Base-by-base conservation (phyloP, 2,113 vertebrate genomes). In the Falcunculus frontatus region DNA sequence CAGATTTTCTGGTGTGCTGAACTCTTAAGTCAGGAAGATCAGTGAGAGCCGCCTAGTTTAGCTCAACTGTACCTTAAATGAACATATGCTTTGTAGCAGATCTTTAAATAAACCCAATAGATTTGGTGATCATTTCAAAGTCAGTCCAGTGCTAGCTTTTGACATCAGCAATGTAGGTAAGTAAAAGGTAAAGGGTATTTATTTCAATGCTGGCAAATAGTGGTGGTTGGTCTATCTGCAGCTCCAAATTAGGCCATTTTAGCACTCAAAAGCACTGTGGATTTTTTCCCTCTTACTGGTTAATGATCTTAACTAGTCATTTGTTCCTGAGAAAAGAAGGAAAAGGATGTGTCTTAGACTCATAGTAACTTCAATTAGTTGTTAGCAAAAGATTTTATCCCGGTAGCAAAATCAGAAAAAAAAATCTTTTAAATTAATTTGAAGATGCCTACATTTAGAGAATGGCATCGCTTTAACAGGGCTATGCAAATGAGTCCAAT, bases 401-500 rank as follows among this genome's bases (percentile, higher is more conserved):
- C 96, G 79, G 88, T 97, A 97, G 96, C 97, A 98, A 98, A 98
- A 97, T 95, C 94, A 97, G 95, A 35, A 37, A 94, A 97, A 97
- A 98, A 98, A 97, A 97, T 97, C 95, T 97, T 98, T 98, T 97
- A 98, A 98, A 98, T 98, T 99, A 98, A 99, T 99, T 99, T 98
- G 97, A 98, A 98, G 98, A 98, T 98, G 97, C 98, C 98, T 98
- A 98, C 98, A 98, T 98, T 98, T 97, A 97, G 98, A 99, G 98
- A 99, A 98, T 97, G 98, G 98, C 98, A 98, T 96, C 98, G 98
- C 98, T 99, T 98, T 98, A 98, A 98, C 98, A 98, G 97, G 98
- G 97, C 97, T 98, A 99, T 99, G 99, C 99, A 99, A 99, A 99
- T 99, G 98, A 99, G 97, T 98, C 98, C 98, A 99, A 99, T 99